Percentiles rank a stretch among this genome's conserved stretches.
Conservation (phyloP, 2,113 vertebrate species). For the Daphoenositta chrysoptera region DNA sequence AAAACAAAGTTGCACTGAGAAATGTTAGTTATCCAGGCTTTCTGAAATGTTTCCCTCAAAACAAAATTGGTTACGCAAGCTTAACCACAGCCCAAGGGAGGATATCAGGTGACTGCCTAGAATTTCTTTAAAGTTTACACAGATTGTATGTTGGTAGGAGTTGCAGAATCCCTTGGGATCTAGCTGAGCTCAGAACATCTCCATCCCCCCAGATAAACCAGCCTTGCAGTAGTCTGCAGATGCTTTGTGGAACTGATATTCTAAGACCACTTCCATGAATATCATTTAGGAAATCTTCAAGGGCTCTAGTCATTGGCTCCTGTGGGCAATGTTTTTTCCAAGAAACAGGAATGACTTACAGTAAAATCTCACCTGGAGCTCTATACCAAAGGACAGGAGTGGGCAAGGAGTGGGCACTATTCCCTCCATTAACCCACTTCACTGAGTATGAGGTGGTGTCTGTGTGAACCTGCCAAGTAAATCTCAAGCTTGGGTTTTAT, state of each 20-base stretch:
- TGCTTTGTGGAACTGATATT: neutral
- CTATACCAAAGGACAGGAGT: neutral
- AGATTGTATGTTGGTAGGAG: neutral
- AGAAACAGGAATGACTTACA: neutral
- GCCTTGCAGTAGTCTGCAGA: neutral
- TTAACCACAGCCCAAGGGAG: neutral
- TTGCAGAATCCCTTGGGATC: neutral
- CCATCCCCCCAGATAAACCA: neutral
- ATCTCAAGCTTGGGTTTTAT: neutral
- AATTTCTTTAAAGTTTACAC: neutral
- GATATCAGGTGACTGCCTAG: neutral
- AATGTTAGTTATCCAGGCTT: neutral
- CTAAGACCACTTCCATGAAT: neutral
- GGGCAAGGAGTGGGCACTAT: neutral
- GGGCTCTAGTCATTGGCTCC: neutral
- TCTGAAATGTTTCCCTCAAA: neutral
- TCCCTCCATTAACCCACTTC: neutral
- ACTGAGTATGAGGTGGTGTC: neutral
- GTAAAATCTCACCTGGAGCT: neutral
- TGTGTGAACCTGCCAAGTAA: rapidly evolving
- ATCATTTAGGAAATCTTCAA: neutral
- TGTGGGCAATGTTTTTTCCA: neutral
- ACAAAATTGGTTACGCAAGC: neutral
- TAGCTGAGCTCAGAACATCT: neutral
- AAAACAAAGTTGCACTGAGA: neutral